These are phyloP conservation scores for Callorhinus ursinus DNA, from an alignment of 2,113 vertebrate species.

Conservation along the genomic window DNA sequence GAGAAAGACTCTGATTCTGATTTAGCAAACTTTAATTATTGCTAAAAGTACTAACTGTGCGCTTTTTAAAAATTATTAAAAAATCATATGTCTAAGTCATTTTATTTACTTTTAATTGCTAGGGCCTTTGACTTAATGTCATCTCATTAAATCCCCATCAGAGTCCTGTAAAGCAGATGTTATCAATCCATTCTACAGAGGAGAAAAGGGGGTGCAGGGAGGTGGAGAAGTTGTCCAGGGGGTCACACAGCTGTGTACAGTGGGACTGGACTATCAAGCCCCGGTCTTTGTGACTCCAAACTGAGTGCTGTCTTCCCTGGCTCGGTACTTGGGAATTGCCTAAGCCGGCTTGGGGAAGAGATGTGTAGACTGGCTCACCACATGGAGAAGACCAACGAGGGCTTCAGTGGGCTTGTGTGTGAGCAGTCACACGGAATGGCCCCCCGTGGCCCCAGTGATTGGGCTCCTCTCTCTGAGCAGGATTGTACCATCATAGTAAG, in stretches of 20 bases:
- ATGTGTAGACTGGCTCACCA: not conserved
- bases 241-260: not conserved
- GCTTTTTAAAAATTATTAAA: not conserved
- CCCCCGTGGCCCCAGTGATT: rapidly evolving
- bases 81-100: not conserved
- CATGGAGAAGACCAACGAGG: not conserved
- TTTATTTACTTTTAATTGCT: not conserved
- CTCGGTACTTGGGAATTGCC: not conserved
- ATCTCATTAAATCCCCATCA: not conserved
- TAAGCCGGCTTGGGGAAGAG: not conserved
- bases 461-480: too few species aligned
- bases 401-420: not conserved
- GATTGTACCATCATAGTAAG: rapidly evolving
- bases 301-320: not conserved
- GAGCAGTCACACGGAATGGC: rapidly evolving
- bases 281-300: not conserved
- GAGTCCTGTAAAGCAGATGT: not conserved
- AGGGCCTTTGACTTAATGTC: not conserved
- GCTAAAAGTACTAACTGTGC: not conserved
- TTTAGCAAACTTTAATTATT: not conserved
- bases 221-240: not conserved
- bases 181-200: not conserved
- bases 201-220: not conserved
- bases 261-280: not conserved
- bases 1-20: not conserved